Evolutionary conservation across 2,797 vertebrate species (phyloP), one percentile per base, ranked within the genome.

Genomic region (Acropternis orthonyx): DNA sequence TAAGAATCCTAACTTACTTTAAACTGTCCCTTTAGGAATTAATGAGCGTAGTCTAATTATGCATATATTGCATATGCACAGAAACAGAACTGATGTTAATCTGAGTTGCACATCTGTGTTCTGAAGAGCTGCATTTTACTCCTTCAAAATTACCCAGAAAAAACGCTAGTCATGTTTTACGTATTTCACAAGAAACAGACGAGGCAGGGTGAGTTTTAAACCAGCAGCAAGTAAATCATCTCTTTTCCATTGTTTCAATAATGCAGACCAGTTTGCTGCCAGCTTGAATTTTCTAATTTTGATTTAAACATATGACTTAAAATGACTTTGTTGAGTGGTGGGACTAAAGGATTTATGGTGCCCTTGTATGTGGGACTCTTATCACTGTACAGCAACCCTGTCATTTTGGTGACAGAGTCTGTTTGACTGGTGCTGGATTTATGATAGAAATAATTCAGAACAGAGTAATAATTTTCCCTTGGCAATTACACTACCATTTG

Each of bases 401-500:
- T 97, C 81, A 3, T 92, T 97, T 97, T 96, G 96, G 97, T 97
- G 97, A 97, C 94, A 95, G 78, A 97, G 85, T 94, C 95, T 97
- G 95, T 98, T 97, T 97, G 97, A 97, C 96, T 97, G 93, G 79
- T 93, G 94, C 95, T 80, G 96, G 93, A 98, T 98, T 98, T 98
- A 98, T 98, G 97, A 92, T 91, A 86, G 97, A 97, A 97, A 98
- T 98, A 98, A 98, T 98, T 98, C 94, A 97, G 94, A 97, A 93
- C 85, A 95, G 96, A 97, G 96, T 97, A 97, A 98, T 98, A 97
- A 98, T 98, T 98, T 98, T 98, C 97, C 96, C 97, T 97, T 97
- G 97, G 97, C 97, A 97, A 98, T 98, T 98, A 98, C 97, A 96
- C 97, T 97, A 96, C 97, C 97, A 97, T 98, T 98, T 98, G 98